phyloP scores from a whole-genome alignment of 2,113 vertebrate species.

The Vireo altiloquus region DNA sequence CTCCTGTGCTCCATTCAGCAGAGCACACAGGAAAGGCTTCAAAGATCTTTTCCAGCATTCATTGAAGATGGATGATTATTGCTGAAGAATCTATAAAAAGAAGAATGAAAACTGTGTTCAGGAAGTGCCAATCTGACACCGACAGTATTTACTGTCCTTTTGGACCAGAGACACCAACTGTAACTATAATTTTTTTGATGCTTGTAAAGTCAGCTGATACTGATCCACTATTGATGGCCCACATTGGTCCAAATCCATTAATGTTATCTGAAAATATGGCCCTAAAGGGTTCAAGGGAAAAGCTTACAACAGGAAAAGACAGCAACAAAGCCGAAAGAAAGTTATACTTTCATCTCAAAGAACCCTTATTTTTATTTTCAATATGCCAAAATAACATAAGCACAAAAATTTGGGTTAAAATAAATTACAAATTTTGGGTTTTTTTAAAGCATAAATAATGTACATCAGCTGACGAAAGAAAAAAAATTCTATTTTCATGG shows the following conservation, averaged over 20 bases:
- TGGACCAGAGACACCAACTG: background rate
- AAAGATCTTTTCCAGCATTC: background rate
- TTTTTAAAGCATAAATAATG: background rate
- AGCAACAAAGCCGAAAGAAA: background rate
- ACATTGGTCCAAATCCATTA: background rate
- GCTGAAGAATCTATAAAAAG: background rate
- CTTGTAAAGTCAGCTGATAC: background rate
- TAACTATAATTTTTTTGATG: background rate
- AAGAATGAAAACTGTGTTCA: background rate
- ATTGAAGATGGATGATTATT: background rate
- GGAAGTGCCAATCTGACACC: background rate
- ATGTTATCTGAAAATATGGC: background rate
- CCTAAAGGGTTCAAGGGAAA: background rate
- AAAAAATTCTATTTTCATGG: background rate
- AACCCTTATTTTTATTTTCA: background rate
- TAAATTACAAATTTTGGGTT: background rate
- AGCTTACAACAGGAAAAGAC: background rate
- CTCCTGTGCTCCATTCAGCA: background rate
- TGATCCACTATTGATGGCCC: background rate
- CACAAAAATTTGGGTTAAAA: background rate
- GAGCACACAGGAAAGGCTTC: background rate
- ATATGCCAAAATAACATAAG: background rate
- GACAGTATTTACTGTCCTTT: background rate
- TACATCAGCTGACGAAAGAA: background rate
- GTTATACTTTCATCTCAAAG: background rate